A percentile compares a stretch with the other conserved stretches of the same genome.
phyloP scores from a whole-genome alignment of 2,113 vertebrate species.

The mouse (Mus musculus) region GRCm39 chr16:5942501-5943000 shows the following conservation, averaged over 20 bases:
- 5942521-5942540: background rate
- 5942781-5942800: background rate
- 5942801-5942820: background rate
- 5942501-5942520: background rate
- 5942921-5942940: background rate
- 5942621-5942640: background rate
- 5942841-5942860: background rate
- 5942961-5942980: background rate
- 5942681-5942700: background rate
- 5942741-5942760: background rate
- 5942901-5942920: background rate
- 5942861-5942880: background rate
- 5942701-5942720: background rate
- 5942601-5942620: background rate
- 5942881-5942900: background rate
- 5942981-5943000: background rate
- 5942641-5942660: background rate
- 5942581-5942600: background rate
- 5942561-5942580: conserved; percentile 16
- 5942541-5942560: background rate
- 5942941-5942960: background rate
- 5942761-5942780: background rate
- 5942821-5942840: background rate
- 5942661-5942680: background rate
- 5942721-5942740: background rate